These are phyloP conservation scores for Barnardius zonarius DNA, from an alignment of 2,113 vertebrate genomes.

Conservation along the genomic window DNA sequence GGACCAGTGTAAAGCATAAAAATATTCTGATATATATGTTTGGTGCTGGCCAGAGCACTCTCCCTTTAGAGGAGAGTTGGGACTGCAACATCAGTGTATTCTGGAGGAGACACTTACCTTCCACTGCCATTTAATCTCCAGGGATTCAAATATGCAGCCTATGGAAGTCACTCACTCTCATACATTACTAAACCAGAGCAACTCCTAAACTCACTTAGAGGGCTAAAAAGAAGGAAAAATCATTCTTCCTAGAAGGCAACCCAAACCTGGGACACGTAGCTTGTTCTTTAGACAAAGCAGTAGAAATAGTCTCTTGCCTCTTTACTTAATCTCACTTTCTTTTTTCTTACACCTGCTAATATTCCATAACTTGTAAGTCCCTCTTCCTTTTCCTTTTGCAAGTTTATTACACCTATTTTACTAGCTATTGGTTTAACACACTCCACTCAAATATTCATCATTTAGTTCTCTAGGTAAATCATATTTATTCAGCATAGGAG, in stretches of 20 bases:
- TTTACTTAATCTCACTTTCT: background rate
- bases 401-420: slow-evolving; percentile 73
- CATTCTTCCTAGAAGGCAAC: background rate
- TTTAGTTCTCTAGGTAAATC: slow-evolving; percentile 75
- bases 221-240: background rate
- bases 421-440: slow-evolving; percentile 69
- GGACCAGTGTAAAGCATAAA: background rate
- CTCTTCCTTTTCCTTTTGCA: slow-evolving; percentile 27
- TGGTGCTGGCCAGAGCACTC: background rate
- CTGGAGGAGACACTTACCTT: background rate
- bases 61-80: background rate
- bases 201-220: background rate
- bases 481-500: slow-evolving; percentile 79
- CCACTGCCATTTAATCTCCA: background rate
- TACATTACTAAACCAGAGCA: background rate
- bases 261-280: background rate
- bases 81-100: fast-evolving
- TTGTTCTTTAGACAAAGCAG: background rate
- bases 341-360: slow-evolving; percentile 37
- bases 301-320: background rate
- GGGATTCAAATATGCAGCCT: background rate
- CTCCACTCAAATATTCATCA: slow-evolving; percentile 75
- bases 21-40: background rate
- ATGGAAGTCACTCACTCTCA: background rate
- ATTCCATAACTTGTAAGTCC: slow-evolving; percentile 32